A percentile compares a stretch with the other conserved stretches of the same genome.
Evolutionary conservation across 1,140 invertebrate genomes (phyloP).

Genomic region (Brachionus koreanus): DNA sequence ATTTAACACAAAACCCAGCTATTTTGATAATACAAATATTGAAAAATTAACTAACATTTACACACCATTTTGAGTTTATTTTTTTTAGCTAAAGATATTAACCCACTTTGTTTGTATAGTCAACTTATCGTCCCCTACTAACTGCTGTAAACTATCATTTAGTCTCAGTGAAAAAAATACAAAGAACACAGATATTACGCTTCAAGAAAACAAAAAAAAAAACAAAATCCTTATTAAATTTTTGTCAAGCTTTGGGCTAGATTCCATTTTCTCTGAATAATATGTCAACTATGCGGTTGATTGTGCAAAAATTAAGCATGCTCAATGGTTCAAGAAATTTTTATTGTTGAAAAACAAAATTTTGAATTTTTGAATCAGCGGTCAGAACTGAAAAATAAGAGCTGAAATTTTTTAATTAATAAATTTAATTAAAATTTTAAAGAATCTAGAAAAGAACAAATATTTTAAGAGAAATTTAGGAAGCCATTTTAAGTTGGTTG

Average conservation of each 20-base stretch:
- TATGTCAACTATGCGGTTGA: too few species aligned
- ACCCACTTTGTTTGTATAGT: not conserved
- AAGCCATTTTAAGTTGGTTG: not conserved
- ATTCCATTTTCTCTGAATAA: too few species aligned
- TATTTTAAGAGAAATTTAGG: conserved; percentile 15
- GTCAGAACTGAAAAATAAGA: not conserved
- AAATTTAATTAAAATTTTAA: conserved; percentile 13
- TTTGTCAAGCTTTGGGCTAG: too few species aligned
- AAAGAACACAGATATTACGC: not conserved
- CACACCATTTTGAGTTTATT: not conserved
- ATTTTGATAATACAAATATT: not conserved
- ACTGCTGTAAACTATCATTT: not conserved
- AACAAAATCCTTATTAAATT: too few species aligned
- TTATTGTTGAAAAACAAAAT: not conserved
- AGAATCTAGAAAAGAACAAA: not conserved
- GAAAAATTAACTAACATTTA: not conserved
- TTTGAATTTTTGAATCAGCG: not conserved
- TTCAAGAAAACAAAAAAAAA: too few species aligned
- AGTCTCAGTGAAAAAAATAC: not conserved
- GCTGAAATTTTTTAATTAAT: not conserved
- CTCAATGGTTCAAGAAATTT: too few species aligned
- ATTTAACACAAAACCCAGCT: not conserved
- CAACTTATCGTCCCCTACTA: not conserved
- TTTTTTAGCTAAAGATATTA: not conserved
- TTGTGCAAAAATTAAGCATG: too few species aligned